phyloP scores from a whole-genome alignment of 2,113 vertebrate genomes.

The human (Homo sapiens) region GRCh38 chr4:67110001-67110500 shows the following conservation, averaged over 20 bases:
- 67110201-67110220: not conserved
- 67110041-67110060: not conserved
- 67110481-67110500: not conserved
- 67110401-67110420: not conserved
- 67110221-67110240: not conserved
- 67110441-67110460: not conserved
- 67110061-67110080: not conserved
- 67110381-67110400: not conserved
- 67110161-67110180: not conserved
- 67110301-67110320: not conserved
- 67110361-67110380: not conserved
- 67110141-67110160: not conserved
- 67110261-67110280: not conserved
- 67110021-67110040: rapidly evolving
- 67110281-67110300: not conserved
- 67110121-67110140: not conserved
- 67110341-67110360: not conserved
- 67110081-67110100: not conserved
- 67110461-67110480: not conserved
- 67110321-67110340: not conserved
- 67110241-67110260: not conserved
- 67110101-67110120: not conserved
- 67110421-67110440: not conserved
- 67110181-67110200: not conserved
- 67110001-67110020: rapidly evolving